phyloP scores from a whole-genome alignment of 1,140 invertebrate genomes.

The Ruditapes philippinarum region DNA sequence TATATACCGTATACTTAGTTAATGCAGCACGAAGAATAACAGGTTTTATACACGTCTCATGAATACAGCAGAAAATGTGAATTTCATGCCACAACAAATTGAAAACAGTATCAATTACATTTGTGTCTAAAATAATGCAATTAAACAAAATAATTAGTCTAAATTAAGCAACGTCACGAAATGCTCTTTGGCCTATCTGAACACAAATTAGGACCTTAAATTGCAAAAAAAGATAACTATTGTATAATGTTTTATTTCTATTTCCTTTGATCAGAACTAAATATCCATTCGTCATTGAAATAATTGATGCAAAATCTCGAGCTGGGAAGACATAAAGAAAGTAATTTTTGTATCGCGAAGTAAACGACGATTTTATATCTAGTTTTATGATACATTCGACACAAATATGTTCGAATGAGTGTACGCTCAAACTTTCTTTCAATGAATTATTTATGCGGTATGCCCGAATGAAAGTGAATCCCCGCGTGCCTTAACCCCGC shows the following conservation, averaged over 20 bases:
- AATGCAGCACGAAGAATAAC: no score
- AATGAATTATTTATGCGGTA: slow-evolving; percentile 8
- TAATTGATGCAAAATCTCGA: no score
- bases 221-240: no score
- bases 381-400: no score
- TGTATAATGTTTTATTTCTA: background rate
- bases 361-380: no score
- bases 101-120: background rate
- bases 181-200: background rate
- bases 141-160: background rate
- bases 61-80: background rate
- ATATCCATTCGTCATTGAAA: background rate
- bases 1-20: no score
- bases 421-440: no score
- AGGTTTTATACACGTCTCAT: no score
- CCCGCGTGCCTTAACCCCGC: background rate
- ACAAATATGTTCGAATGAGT: background rate
- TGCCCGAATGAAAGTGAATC: background rate
- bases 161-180: background rate
- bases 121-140: background rate
- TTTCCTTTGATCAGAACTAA: background rate
- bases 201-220: background rate
- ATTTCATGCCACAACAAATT: background rate
- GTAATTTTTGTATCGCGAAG: no score
- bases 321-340: no score